These are phyloP conservation scores for Laticauda colubrina DNA, from an alignment of 2,113 vertebrate genomes.

Conservation along the genomic window DNA sequence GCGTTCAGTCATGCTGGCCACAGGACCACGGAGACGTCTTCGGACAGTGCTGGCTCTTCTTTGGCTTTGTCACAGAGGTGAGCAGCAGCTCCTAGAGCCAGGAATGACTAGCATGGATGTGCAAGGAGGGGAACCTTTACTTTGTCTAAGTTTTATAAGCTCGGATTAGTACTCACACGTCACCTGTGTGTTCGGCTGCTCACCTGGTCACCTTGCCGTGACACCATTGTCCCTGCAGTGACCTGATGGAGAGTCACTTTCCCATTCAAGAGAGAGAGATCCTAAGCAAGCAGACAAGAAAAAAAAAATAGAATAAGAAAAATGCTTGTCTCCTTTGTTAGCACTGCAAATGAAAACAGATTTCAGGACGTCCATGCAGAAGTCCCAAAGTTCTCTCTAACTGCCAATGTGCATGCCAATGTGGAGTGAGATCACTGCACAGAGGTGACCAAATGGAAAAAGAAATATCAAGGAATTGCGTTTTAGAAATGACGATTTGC, in stretches of 20 bases:
- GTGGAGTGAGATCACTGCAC: neutral
- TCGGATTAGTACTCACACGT: neutral
- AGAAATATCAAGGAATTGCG: too few relatives aligned
- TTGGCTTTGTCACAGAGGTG: too few relatives aligned
- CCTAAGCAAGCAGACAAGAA: slow-evolving; percentile 55
- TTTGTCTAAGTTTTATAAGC: too few relatives aligned
- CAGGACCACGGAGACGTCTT: too few relatives aligned
- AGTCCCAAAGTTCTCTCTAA: neutral
- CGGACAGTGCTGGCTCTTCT: too few relatives aligned
- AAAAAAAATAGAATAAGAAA: fast-evolving
- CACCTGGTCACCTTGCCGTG: slow-evolving; percentile 92
- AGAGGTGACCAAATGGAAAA: too few relatives aligned
- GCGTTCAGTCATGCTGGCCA: too few relatives aligned
- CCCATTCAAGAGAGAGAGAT: slow-evolving; percentile 80
- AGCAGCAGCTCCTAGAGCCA: too few relatives aligned
- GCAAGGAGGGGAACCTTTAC: too few relatives aligned
- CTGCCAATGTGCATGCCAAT: neutral
- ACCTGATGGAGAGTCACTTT: slow-evolving; percentile 86
- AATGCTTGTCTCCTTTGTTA: neutral
- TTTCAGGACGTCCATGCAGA: neutral
- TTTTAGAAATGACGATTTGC: too few relatives aligned
- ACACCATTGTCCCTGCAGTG: slow-evolving; percentile 83
- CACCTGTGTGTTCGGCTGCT: slow-evolving; percentile 16
- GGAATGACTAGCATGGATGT: too few relatives aligned
- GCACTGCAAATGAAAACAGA: neutral